These are phyloP conservation scores for Myotis vivesi DNA, from an alignment of 2,797 vertebrate species.

Conservation along the genomic window DNA sequence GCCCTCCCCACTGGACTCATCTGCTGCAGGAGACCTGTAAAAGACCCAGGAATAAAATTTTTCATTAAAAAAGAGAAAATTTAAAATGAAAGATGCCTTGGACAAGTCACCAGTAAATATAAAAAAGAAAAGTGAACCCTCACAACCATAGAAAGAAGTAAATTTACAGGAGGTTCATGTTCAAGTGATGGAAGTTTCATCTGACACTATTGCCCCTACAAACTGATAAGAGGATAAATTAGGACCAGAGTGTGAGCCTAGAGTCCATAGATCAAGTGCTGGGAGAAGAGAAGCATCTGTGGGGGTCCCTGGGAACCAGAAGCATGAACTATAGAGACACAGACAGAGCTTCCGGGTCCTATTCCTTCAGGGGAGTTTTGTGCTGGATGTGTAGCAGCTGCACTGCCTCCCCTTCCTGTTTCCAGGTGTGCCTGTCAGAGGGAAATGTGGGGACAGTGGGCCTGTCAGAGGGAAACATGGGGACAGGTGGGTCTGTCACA, in stretches of 20 bases:
- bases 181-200: not conserved
- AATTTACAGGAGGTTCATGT: not conserved
- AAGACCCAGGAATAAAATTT: not conserved
- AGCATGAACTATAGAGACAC: too few relatives aligned
- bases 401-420: too few relatives aligned
- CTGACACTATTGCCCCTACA: not conserved
- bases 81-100: not conserved
- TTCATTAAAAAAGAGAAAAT: not conserved
- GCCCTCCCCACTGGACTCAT: not conserved
- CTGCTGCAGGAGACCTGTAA: not conserved
- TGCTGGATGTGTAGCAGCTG: too few relatives aligned
- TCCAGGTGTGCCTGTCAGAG: too few relatives aligned
- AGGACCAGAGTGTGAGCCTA: not conserved
- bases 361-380: too few relatives aligned
- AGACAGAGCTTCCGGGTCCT: too few relatives aligned
- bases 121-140: not conserved
- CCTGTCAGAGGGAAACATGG: too few relatives aligned
- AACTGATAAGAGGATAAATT: not conserved
- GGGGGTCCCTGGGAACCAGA: not conserved
- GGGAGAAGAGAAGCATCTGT: not conserved
- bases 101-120: not conserved
- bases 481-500: too few relatives aligned
- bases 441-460: too few relatives aligned
- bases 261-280: not conserved
- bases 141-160: not conserved